These are phyloP conservation scores for Ennomos erosarius DNA, from an alignment of 2,888 invertebrate genomes.

Conservation along the genomic window DNA sequence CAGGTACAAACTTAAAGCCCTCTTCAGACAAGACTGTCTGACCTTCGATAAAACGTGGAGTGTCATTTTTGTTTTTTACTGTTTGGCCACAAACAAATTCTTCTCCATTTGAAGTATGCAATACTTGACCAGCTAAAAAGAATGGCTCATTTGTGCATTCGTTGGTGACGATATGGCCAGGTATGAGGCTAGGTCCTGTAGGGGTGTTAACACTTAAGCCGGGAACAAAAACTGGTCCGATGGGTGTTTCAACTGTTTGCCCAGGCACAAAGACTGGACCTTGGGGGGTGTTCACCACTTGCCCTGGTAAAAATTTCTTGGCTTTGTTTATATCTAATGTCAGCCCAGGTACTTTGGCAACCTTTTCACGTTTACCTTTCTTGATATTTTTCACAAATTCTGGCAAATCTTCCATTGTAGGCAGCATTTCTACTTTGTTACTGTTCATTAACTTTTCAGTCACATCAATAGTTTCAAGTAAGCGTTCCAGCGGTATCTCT, in stretches of 20 bases:
- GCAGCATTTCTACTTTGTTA: constrained; percentile 84
- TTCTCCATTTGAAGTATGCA: constrained; percentile 84
- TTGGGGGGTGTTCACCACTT: constrained; percentile 88
- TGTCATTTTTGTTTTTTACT: constrained; percentile 83
- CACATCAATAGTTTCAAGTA: constrained; percentile 86
- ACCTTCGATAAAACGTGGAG: constrained; percentile 85
- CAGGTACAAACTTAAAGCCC: constrained; percentile 87
- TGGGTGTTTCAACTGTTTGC: constrained; percentile 89
- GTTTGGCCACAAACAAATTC: constrained; percentile 88
- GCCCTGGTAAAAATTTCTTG: constrained; percentile 89
- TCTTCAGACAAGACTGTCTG: constrained; percentile 87
- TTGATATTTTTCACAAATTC: constrained; percentile 86
- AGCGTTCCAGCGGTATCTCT: constrained; percentile 83
- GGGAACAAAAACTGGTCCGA: constrained; percentile 89
- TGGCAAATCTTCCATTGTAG: constrained; percentile 87
- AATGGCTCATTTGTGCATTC: constrained; percentile 85
- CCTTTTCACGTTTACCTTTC: constrained; percentile 83
- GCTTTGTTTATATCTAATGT: constrained; percentile 88
- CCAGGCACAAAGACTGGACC: constrained; percentile 91
- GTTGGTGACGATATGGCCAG: constrained; percentile 89
- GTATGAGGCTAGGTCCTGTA: constrained; percentile 88
- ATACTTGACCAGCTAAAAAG: constrained; percentile 89
- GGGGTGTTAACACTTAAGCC: constrained; percentile 90
- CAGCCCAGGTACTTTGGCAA: constrained; percentile 87
- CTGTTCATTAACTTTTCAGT: constrained; percentile 84